phyloP scores from a whole-genome alignment of 2,113 vertebrate species.

The Suncus etruscus region DNA sequence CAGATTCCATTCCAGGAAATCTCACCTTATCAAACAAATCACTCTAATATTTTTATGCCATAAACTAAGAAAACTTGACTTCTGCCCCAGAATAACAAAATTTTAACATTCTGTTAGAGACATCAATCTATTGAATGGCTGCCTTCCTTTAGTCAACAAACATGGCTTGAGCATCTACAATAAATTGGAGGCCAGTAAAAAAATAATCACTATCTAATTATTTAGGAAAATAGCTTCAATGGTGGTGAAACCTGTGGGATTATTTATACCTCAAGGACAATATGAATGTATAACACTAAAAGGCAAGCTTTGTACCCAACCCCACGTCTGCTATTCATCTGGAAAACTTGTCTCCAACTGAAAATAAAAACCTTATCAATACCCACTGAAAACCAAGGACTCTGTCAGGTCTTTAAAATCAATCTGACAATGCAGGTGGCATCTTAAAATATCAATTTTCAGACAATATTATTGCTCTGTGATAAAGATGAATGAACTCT shows the following conservation, averaged over 20 bases:
- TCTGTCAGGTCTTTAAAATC: slow-evolving; percentile 4
- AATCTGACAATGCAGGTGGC: slow-evolving; percentile 18
- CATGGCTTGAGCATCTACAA: slow-evolving; percentile 11
- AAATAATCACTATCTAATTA: slow-evolving; percentile 68
- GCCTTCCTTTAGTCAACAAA: slow-evolving; percentile 32
- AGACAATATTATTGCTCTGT: not conserved
- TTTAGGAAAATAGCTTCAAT: slow-evolving; percentile 64
- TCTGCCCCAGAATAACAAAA: not conserved
- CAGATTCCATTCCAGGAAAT: slow-evolving; percentile 11
- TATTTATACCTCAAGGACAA: slow-evolving; percentile 59
- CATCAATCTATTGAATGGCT: not conserved
- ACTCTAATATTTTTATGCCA: not conserved
- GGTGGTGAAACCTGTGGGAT: slow-evolving; percentile 56
- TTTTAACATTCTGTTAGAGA: slow-evolving; percentile 3
- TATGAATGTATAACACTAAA: slow-evolving; percentile 53
- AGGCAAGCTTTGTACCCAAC: slow-evolving; percentile 68
- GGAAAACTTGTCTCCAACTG: slow-evolving; percentile 66
- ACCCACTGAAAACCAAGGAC: slow-evolving; percentile 34
- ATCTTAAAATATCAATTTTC: slow-evolving; percentile 7
- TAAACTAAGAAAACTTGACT: not conserved
- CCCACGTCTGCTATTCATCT: slow-evolving; percentile 70
- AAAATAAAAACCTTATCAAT: slow-evolving; percentile 54
- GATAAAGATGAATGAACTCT: slow-evolving; percentile 19
- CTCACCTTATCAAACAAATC: not conserved
- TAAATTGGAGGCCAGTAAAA: slow-evolving; percentile 34